Evolutionary conservation across 2,888 invertebrate genomes (phyloP), one percentile per base, ranked within the genome.

Genomic region (Lasioglossum villosulum): DNA sequence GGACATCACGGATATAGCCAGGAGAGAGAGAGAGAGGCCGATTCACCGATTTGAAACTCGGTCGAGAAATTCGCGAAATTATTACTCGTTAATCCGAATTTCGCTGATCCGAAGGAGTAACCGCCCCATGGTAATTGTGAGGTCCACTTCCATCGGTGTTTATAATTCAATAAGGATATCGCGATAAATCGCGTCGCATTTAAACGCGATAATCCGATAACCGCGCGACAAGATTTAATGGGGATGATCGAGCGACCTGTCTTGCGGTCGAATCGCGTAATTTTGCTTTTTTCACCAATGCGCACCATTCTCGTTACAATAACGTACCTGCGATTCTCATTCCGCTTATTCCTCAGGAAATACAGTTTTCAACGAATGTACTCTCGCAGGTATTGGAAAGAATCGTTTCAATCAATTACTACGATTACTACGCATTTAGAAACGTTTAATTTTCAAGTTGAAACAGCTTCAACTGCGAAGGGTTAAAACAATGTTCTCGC

Each of bases 161-260:
- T 68, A 68, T 68, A 68, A 68, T 68, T 34, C 68, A 68, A 68
- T 68, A 68, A 68, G 68, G 68, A 68, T 68, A 68, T 68, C 68
- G 23, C 37, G 37, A 68, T 68, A 68, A 68, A 68, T 68, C 23
- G 37, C 10, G 23, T 23, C 23, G 19, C 19, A 34, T 68, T 37
- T 37, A 10, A 68, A 37, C 68, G 68, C 37, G 37, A 68, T 37
- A 68, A 37, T 37, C 68, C 23, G 68, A 19, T 23, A 16, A 19
- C 34, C 19, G 34, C 8, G 34, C 19, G 66, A 66, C 30, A 30
- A 27, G 59, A 59, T 27, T 59, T 59, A 59, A 8, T 27, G 59
- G 27, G 12, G 27, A 59, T 59, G 59, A 59, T 59, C 27, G 16
- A 59, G 59, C 14, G 27, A 5, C 14, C 27, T 27, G 59, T 14